Conservation (phyloP, 2,113 vertebrate species). For the Otocyon megalotis region DNA sequence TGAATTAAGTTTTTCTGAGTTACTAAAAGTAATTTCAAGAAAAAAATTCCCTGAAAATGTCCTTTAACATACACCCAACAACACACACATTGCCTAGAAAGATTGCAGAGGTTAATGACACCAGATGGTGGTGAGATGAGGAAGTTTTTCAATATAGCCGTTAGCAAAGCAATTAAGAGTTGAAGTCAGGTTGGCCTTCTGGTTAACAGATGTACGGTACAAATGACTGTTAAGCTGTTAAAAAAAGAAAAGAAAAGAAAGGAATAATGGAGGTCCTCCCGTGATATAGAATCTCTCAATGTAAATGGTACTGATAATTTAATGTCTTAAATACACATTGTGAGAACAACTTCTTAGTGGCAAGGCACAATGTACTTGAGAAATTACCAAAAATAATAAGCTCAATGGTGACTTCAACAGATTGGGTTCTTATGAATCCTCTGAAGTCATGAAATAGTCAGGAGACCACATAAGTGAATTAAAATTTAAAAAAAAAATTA, state of each 20-base stretch:
- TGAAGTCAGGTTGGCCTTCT: slow-evolving; percentile 43
- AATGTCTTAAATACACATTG: not conserved
- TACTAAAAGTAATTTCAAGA: slow-evolving; percentile 32
- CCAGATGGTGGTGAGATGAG: not conserved
- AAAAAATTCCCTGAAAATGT: not conserved
- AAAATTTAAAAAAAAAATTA: not conserved
- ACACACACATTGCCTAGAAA: not conserved
- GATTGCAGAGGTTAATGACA: slow-evolving; percentile 36
- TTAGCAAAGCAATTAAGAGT: slow-evolving; percentile 47
- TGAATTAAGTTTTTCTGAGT: not conserved
- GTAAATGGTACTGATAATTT: not conserved
- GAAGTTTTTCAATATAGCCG: not conserved
- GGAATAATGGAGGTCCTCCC: not conserved
- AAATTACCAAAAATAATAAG: slow-evolving; percentile 24
- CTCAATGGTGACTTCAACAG: not conserved
- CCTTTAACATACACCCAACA: not conserved
- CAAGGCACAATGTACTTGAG: not conserved
- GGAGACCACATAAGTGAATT: not conserved
- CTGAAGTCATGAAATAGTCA: not conserved
- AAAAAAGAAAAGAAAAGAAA: not conserved
- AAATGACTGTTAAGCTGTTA: not conserved
- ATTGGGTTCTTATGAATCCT: not conserved
- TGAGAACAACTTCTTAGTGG: not conserved
- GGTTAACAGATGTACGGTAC: slow-evolving; percentile 27
- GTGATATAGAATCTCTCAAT: not conserved